Conservation (phyloP, 2,113 vertebrate genomes). For the Tupaia chinensis region DNA sequence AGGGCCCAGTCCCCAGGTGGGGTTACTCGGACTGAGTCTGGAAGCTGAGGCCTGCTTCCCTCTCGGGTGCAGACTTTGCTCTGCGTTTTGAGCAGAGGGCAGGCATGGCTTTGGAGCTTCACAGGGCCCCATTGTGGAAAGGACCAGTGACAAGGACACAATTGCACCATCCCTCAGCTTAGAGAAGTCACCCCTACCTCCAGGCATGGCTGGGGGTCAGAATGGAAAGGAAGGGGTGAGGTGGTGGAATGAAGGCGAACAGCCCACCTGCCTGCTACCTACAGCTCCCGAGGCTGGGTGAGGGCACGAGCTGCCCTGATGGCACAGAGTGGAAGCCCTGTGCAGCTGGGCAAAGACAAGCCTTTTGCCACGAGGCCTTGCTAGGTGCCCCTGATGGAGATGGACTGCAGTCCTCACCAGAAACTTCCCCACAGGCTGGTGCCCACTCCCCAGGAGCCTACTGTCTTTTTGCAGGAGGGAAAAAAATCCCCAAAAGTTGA, state of each 20-base stretch:
- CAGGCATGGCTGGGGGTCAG: background rate
- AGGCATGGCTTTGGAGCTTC: slow-evolving; percentile 68
- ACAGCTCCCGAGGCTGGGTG: background rate
- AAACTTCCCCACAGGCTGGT: background rate
- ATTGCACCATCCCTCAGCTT: background rate
- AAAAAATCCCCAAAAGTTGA: background rate
- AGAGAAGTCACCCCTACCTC: background rate
- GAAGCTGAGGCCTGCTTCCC: background rate
- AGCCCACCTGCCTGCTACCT: background rate
- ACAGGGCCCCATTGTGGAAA: background rate
- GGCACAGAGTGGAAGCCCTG: too few species aligned
- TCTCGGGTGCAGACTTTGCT: background rate
- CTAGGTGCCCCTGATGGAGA: background rate
- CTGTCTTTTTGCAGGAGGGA: background rate
- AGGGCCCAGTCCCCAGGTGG: background rate
- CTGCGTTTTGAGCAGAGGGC: slow-evolving; percentile 48
- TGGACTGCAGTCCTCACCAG: background rate
- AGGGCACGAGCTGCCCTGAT: background rate
- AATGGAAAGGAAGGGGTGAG: background rate
- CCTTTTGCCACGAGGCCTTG: background rate
- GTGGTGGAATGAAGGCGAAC: background rate
- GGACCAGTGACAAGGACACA: slow-evolving; percentile 42
- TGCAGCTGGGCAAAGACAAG: background rate
- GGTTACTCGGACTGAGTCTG: background rate
- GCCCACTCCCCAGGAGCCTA: background rate